A percentile compares a stretch with the other conserved stretches of the same genome.
These are phyloP conservation scores for Drosophila jambulina DNA, from an alignment of 1,140 invertebrate species.

Conservation along the genomic window DNA sequence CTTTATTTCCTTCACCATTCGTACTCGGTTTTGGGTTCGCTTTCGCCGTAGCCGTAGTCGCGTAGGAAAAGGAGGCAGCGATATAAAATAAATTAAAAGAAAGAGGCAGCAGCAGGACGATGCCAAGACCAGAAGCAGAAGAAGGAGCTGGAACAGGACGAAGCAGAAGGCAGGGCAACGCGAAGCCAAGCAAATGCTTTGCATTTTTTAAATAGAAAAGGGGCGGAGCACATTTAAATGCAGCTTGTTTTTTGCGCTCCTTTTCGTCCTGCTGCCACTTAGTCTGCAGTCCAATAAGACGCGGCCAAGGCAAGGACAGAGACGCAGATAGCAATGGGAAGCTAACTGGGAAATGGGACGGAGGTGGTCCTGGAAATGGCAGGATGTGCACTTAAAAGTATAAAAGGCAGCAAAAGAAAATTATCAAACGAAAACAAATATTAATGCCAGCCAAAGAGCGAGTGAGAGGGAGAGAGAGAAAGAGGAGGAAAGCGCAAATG, in stretches of 20 bases:
- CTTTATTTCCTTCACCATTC: slow-evolving; percentile 9
- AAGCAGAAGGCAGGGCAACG: slow-evolving; percentile 19
- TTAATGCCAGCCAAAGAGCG: slow-evolving; percentile 59
- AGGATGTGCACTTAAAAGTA: slow-evolving; percentile 79
- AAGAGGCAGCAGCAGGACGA: slow-evolving; percentile 59
- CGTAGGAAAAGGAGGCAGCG: slow-evolving; percentile 57
- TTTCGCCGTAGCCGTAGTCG: slow-evolving; percentile 17
- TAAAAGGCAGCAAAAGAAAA: slow-evolving; percentile 82
- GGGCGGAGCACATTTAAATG: slow-evolving; percentile 83
- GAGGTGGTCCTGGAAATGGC: slow-evolving; percentile 17
- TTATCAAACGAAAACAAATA: slow-evolving; percentile 84
- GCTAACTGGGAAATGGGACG: slow-evolving; percentile 13
- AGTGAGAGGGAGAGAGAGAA: slow-evolving; percentile 7
- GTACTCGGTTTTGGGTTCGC: slow-evolving; percentile 8
- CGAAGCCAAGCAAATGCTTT: slow-evolving; percentile 66
- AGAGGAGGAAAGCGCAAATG: slow-evolving; percentile 68
- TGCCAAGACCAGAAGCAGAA: slow-evolving; percentile 9
- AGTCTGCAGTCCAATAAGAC: slow-evolving; percentile 73
- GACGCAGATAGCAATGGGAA: slow-evolving; percentile 27
- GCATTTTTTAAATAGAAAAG: slow-evolving; percentile 81
- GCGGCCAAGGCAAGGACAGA: slow-evolving; percentile 51
- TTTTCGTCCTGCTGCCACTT: slow-evolving; percentile 46
- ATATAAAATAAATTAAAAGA: slow-evolving; percentile 81
- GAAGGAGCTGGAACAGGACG: slow-evolving; percentile 19
- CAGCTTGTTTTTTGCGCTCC: slow-evolving; percentile 34